A percentile compares a stretch with the other conserved stretches of the same genome.
phyloP scores from a whole-genome alignment of 2,113 vertebrate species.

The Ammodytes marinus region DNA sequence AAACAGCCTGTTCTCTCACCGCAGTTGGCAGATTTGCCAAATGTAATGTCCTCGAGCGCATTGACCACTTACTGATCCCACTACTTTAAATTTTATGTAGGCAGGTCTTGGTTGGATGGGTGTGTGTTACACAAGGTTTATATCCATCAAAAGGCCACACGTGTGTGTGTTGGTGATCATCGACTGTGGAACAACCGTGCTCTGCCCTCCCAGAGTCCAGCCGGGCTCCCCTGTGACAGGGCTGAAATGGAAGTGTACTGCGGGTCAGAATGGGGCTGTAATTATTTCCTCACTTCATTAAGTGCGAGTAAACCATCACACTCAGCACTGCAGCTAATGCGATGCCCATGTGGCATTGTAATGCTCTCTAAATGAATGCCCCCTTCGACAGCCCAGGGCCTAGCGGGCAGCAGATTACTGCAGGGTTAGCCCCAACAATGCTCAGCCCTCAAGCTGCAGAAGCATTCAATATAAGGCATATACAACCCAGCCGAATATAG shows the following conservation, averaged over 20 bases:
- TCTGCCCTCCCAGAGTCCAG: conserved; percentile 67
- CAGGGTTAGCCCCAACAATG: conserved; percentile 75
- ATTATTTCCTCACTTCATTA: conserved; percentile 89
- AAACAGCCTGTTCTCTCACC: conserved; percentile 31
- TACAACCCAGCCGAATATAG: conserved; percentile 64
- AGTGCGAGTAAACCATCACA: conserved; percentile 85
- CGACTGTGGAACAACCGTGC: conserved; percentile 70
- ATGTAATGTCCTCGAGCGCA: conserved; percentile 52
- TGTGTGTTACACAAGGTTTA: conserved; percentile 74
- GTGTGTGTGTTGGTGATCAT: conserved; percentile 75
- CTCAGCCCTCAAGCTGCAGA: conserved; percentile 67
- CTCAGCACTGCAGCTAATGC: conserved; percentile 84
- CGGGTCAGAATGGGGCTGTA: conserved; percentile 85
- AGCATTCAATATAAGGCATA: conserved; percentile 75
- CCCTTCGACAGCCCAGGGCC: conserved; percentile 78
- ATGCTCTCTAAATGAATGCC: conserved; percentile 84
- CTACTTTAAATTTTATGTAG: conserved; percentile 56
- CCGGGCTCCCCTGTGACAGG: conserved; percentile 70
- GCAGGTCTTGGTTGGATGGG: conserved; percentile 53
- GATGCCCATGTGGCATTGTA: conserved; percentile 84
- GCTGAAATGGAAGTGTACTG: conserved; percentile 81
- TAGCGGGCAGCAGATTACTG: conserved; percentile 81
- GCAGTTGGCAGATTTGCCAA: conserved; percentile 46
- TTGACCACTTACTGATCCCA: conserved; percentile 57
- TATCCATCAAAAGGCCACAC: conserved; percentile 70